Evolutionary conservation across 2,888 invertebrate species (phyloP), one percentile per base, ranked within the genome.

Genomic region (Eupithecia subumbrata): DNA sequence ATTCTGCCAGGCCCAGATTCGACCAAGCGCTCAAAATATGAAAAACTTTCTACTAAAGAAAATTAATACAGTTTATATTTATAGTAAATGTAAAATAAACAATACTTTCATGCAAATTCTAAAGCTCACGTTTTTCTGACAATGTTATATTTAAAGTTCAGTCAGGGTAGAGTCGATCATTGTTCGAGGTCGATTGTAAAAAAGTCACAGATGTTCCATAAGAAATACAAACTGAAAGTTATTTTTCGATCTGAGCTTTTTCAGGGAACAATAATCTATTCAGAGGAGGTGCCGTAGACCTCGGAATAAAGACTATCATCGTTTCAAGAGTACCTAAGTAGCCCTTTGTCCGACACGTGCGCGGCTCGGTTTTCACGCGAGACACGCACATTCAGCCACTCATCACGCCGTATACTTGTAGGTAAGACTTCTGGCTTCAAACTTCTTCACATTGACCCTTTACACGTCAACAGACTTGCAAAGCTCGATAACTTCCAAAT

Each of bases 301-400:
- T 56, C 12, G 5, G 22, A 12, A 25, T 60, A 60, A 60, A 60
- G 60, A 12, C 22, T 25, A 60, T 60, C 1, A 60, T 25, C 12
- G 60, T 14, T 60, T 60, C 25, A 60, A 25, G 60, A 60, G 60
- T 60, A 22, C 60, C 12, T 60, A 25, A 22, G 60, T 60, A 25
- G 71, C 63, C 78, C 76, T 80, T 75, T 73, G 75, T 73, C 79
- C 76, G 79, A 77, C 79, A 80, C 79, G 81, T 78, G 71, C 78
- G 74, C 40, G 74, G 76, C 75, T 76, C 71, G 73, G 73, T 75
- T 76, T 79, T 76, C 74, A 80, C 78, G 76, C 70, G 69, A 70
- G 76, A 78, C 77, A 79, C 76, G 73, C 73, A 76, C 76, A 75
- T 76, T 78, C 77, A 73, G 75, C 72, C 76, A 77, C 75, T 77